Evolutionary conservation across 64 coral and sea anemone species (phyloP), one percentile per base, ranked within the genome.

Genomic region (Montipora efflorescens): DNA sequence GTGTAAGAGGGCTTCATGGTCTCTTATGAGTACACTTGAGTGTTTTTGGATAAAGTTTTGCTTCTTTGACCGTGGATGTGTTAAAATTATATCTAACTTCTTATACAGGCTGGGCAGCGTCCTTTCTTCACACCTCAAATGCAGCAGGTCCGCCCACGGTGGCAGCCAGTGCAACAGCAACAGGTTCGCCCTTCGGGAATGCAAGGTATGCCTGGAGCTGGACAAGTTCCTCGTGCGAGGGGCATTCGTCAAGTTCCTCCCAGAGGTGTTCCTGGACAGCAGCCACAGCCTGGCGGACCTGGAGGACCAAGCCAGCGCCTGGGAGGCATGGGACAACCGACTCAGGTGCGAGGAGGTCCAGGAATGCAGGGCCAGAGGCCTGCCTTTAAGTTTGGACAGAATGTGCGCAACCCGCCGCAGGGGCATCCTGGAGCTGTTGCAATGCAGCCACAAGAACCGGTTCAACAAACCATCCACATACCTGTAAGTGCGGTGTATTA

Each of bases 51-150:
- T 57, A 5, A 77, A 8, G 14, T 10, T 47, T 46, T 13, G 25
- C 36, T 36, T 36, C 36, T 36, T 36, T 36, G 36, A 36, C 36
- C 36, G 36, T 36, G 36, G 36, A 36, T 36, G 36, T 36, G 36
- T 36, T 36, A 36, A 36, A 36, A 36, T 36, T 36, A 16, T 25
- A 28, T 12, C 46, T 66, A 12, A 46, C n/a, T 58, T 47, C 45
- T 64, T 5, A 78, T 76, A 14, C 70, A 97, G 95, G 95, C 81
- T 84, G 62, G 92, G 6, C 92, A 94, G 46, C 84, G 96, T 68
- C 96, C 96, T 71, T 98, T 98, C 93, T 98, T 95, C 77, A 58
- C 92, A 15, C 93, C 89, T 5, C 96, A 90, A 80, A 95, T 95
- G 89, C 82, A 87, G 69, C 96, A 95, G 28, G 89, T 98, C 8